Evolutionary conservation across 2,113 vertebrate genomes (phyloP), one percentile per base, ranked within the genome.

Genomic region (Tachycineta bicolor): DNA sequence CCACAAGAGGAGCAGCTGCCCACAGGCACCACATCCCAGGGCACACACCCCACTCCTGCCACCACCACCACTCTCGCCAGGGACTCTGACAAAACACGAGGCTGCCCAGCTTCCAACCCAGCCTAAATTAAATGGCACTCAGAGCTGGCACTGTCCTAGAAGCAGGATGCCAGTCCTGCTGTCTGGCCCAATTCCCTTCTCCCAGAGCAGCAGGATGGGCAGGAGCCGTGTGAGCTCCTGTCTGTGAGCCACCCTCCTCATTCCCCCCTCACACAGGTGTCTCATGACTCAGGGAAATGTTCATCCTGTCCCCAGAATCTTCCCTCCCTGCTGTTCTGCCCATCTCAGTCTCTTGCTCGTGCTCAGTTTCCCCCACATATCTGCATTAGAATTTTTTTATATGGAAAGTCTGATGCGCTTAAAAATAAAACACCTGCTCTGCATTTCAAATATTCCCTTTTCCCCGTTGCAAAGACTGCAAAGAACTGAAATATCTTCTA

Each of bases 51-150:
- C 34, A 8, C 55, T 31, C 4, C 31, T 15, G 11, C 41, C 67
- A 56, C 20, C 43, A 12, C 11, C 60, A 26, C 28, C 2, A 37
- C 37, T 37, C 24, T 13, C 60, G 16, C 3, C 55, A 65, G 65
- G 9, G 15, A 31, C 6, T 13, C 6, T 50, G 64, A 49, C 33
- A 25, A 5, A 28, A 12, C 2, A 6, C 0, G 0, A 31, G 31
- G 39, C 70, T 55, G 91, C 41, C 52, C 62, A 86, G n/a, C 43
- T 55, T 7, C 59, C 70, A 46, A 4, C 8, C 17, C 20, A n/a
- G 24, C 67, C 70, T 28, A 10, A 50, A 29, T 5, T 0, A 14
- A 53, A 19, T 0, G 2, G 17, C 47, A n/a, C 47, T 23, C 12
- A 12, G 44, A 39, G 47, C 0, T 23, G 58, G 12, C n/a, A 14